These are phyloP conservation scores for Triops longicaudatus DNA, from an alignment of 1,140 invertebrate genomes.

Conservation along the genomic window DNA sequence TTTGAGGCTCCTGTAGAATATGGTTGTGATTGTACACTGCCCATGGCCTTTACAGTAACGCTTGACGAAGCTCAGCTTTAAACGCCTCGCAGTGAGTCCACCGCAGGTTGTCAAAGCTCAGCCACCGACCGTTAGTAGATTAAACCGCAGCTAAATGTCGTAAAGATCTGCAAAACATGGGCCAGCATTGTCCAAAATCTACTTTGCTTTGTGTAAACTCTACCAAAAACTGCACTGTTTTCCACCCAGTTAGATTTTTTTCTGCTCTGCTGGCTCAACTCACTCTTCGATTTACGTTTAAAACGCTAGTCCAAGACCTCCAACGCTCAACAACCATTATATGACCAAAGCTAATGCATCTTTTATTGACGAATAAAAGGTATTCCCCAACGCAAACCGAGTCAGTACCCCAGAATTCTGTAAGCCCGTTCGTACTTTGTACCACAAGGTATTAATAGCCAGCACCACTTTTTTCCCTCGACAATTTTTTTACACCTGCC, in stretches of 20 bases:
- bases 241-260: neutral
- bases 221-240: neutral
- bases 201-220: neutral
- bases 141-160: neutral
- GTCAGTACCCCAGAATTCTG: neutral
- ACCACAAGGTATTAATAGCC: neutral
- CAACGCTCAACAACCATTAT: neutral
- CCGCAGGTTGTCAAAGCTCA: conserved; percentile 7
- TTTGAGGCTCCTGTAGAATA: neutral
- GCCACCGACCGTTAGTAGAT: neutral
- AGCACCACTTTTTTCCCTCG: neutral
- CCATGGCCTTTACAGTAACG: neutral
- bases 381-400: neutral
- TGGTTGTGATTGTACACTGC: neutral
- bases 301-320: neutral
- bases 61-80: neutral
- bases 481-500: neutral
- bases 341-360: neutral
- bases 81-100: neutral
- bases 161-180: conserved; percentile 8
- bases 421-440: neutral
- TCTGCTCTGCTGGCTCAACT: neutral
- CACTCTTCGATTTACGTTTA: neutral
- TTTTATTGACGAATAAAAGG: neutral
- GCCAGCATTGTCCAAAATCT: neutral